Conservation (phyloP, 2,113 vertebrate genomes). For the Neolamprologus kungweensis region DNA sequence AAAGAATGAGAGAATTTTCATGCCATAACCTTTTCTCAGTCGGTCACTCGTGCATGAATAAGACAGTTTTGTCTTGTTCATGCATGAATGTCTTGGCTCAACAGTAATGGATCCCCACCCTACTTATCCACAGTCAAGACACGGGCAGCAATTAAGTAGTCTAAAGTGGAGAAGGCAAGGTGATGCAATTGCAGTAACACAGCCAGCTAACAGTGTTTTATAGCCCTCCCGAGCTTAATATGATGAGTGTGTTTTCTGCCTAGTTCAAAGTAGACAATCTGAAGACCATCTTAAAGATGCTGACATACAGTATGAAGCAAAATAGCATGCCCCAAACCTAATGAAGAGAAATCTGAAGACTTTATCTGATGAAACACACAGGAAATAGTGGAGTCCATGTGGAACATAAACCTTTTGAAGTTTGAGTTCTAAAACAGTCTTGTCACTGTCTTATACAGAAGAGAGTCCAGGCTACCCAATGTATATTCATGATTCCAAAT, state of each 20-base stretch:
- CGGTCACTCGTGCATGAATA: background rate
- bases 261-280: conserved; percentile 22
- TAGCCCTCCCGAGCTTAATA: background rate
- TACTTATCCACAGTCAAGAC: background rate
- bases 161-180: conserved; percentile 17
- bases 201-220: conserved; percentile 8
- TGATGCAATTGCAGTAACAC: conserved; percentile 31
- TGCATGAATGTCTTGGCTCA: background rate
- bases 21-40: background rate
- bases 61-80: background rate
- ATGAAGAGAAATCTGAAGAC: conserved; percentile 18
- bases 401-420: conserved; percentile 7
- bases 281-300: conserved; percentile 4
- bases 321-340: background rate
- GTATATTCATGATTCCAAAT: conserved; percentile 33
- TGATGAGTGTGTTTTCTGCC: conserved; percentile 15
- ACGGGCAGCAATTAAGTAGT: conserved; percentile 18
- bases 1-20: background rate
- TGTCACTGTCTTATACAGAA: conserved; percentile 6
- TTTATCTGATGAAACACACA: conserved; percentile 51
- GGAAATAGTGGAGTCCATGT: conserved; percentile 19
- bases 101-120: background rate
- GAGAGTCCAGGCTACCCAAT: background rate
- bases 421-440: conserved; percentile 1
- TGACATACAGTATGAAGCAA: background rate